phyloP scores from a whole-genome alignment of 2,888 invertebrate species.

The Erebia epiphron region DNA sequence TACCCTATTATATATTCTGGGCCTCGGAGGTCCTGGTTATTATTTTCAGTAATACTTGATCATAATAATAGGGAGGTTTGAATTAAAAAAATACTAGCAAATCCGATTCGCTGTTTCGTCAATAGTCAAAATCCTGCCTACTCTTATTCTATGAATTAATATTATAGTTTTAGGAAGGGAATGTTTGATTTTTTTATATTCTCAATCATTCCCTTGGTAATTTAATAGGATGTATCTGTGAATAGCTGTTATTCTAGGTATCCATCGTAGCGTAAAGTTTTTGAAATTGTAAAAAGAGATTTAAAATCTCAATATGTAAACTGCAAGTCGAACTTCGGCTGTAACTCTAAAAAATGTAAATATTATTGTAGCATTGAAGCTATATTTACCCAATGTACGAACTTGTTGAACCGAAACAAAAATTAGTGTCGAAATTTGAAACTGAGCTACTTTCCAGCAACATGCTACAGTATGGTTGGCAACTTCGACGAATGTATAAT shows the following conservation, averaged over 20 bases:
- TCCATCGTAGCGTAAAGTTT: constrained; percentile 3
- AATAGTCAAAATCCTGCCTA: too few species aligned
- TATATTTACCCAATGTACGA: constrained; percentile 36
- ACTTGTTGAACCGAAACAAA: constrained; percentile 44
- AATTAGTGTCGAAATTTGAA: constrained; percentile 45
- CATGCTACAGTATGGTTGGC: constrained; percentile 60
- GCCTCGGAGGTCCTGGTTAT: too few species aligned
- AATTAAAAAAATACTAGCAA: too few species aligned
- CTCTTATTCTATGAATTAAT: too few species aligned
- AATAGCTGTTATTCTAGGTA: background rate
- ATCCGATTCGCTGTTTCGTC: too few species aligned
- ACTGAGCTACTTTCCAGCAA: constrained; percentile 43
- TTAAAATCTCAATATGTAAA: constrained; percentile 21
- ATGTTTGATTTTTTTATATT: too few species aligned
- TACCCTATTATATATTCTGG: too few species aligned
- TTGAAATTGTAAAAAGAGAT: constrained; percentile 6
- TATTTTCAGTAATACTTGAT: too few species aligned
- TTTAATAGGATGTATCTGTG: background rate
- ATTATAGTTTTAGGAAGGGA: too few species aligned
- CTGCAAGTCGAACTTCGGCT: constrained; percentile 16
- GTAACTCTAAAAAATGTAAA: constrained; percentile 19
- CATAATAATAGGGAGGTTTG: too few species aligned
- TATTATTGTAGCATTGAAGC: constrained; percentile 15
- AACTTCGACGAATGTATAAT: constrained; percentile 68
- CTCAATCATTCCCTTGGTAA: too few species aligned